Evolutionary conservation across 2,797 vertebrate genomes (phyloP).

Genomic region (Furcifer pardalis): DNA sequence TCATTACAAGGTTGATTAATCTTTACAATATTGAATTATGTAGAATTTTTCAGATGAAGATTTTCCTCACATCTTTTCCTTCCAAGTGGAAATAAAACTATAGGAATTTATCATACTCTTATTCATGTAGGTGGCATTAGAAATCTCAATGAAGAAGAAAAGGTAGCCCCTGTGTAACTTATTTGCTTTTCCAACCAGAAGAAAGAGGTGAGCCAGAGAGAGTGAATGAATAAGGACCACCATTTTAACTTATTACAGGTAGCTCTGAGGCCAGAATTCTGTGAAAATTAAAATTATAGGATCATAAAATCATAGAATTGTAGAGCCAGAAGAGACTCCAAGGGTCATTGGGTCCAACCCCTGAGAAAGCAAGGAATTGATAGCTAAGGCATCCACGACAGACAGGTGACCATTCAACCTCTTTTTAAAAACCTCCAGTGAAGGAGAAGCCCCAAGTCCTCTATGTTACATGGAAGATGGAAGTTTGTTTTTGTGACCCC

Average conservation of each 20-base stretch:
- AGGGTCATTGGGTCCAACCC: no score
- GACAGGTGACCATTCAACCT: no score
- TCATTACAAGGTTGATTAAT: conserved; percentile 62
- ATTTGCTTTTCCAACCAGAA: neutral
- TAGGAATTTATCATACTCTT: conserved; percentile 57
- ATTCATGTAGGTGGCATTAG: conserved; percentile 45
- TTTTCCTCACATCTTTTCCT: conserved; percentile 18
- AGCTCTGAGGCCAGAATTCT: neutral
- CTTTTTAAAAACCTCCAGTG: no score
- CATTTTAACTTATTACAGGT: neutral
- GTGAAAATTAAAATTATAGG: neutral
- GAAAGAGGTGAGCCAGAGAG: neutral
- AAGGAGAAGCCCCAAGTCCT: no score
- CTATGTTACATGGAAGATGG: no score
- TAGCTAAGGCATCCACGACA: no score
- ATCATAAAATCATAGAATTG: no score
- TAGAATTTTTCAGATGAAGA: conserved; percentile 55
- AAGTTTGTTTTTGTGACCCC: no score
- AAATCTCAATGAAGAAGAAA: neutral
- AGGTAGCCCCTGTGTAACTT: conserved; percentile 5
- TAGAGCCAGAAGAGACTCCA: no score
- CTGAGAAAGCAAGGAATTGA: no score
- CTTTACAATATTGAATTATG: conserved; percentile 64
- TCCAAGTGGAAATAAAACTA: conserved; percentile 55
- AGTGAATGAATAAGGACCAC: neutral